These are phyloP conservation scores for Gallinago undulata DNA, from an alignment of 2,113 vertebrate genomes.

Conservation along the genomic window DNA sequence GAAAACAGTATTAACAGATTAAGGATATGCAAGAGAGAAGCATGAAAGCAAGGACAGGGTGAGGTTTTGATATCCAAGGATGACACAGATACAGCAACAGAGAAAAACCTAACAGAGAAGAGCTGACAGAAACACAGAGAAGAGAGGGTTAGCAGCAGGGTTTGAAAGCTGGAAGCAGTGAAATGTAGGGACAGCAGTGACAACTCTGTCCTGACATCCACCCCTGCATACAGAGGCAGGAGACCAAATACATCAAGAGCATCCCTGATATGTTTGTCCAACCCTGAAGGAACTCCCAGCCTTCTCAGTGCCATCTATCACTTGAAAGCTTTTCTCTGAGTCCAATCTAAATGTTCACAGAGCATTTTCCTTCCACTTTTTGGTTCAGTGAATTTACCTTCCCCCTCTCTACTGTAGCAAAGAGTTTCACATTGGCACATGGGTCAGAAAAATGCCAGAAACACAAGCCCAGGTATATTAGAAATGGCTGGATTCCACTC, in stretches of 20 bases:
- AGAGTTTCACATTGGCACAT: background rate
- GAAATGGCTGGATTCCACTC: background rate
- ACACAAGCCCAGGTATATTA: background rate
- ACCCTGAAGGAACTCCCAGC: rapidly evolving
- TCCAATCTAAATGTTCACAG: background rate
- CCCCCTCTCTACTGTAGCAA: background rate
- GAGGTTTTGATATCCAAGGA: background rate
- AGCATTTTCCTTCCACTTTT: background rate
- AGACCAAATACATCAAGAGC: background rate
- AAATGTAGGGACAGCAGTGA: background rate
- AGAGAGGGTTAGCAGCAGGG: background rate
- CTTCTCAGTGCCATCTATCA: background rate
- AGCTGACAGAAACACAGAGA: background rate
- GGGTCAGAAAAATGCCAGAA: background rate
- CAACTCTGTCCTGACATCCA: background rate
- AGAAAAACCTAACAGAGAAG: background rate
- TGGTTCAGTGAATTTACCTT: background rate
- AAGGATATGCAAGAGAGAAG: background rate
- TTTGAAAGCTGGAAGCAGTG: background rate
- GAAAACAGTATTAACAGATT: background rate
- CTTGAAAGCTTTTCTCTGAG: background rate
- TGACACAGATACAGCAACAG: background rate
- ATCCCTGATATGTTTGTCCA: background rate
- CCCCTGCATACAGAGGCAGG: background rate
- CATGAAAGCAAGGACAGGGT: background rate